Evolutionary conservation across 2,888 invertebrate genomes (phyloP).

Genomic region (Drosophila cyrtoloma): DNA sequence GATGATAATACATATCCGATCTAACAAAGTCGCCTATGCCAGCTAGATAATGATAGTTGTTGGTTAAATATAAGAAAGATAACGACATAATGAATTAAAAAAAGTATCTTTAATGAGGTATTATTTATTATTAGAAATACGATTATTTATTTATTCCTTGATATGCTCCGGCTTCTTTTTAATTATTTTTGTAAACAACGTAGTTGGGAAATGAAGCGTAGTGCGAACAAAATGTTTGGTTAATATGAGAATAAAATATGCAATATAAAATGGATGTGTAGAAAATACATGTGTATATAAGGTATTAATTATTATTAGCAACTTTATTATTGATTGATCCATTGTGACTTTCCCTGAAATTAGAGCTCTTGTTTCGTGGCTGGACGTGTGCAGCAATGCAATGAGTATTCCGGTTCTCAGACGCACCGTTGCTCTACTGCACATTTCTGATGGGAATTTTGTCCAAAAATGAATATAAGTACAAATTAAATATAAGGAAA

Average conservation of each 20-base stretch:
- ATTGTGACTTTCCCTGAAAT: background rate
- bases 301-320: background rate
- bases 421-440: background rate
- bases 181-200: constrained; percentile 41
- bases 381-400: background rate
- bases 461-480: background rate
- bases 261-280: constrained; percentile 8
- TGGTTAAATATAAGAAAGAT: no score
- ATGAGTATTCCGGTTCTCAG: background rate
- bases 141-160: constrained; percentile 61
- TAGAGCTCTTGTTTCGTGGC: background rate
- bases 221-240: constrained; percentile 51
- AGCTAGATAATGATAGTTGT: background rate
- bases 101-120: background rate
- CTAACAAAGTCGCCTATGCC: background rate
- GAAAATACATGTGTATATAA: background rate
- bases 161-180: constrained; percentile 55
- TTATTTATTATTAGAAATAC: background rate
- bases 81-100: no score
- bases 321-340: background rate
- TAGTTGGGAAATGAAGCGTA: constrained; percentile 3
- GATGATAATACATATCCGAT: background rate
- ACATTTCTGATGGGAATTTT: background rate
- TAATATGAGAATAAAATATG: constrained; percentile 44
- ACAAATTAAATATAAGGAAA: no score